A percentile compares a stretch with the other conserved stretches of the same genome.
phyloP scores from a whole-genome alignment of 2,113 vertebrate genomes.

The Notothenia rossii region DNA sequence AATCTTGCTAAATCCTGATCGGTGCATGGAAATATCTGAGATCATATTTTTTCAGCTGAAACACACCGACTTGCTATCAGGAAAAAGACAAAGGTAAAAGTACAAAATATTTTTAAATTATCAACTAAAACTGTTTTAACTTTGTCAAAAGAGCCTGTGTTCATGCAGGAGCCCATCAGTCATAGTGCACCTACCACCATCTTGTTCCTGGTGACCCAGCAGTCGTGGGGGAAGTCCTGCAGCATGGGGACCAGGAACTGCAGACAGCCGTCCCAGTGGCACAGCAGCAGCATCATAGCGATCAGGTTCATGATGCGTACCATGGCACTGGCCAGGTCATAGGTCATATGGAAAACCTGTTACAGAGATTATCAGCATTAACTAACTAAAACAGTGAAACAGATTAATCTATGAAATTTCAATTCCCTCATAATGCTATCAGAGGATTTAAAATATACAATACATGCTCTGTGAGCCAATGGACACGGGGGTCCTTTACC shows the following conservation, averaged over 20 bases:
- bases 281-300: conserved; percentile 98
- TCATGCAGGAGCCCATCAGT: neutral
- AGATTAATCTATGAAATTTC: conserved; percentile 33
- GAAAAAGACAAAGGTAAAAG: neutral
- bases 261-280: conserved; percentile 98
- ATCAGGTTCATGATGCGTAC: conserved; percentile 97
- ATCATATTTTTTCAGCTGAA: neutral
- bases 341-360: conserved; percentile 99
- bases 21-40: neutral
- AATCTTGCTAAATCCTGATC: conserved; percentile 1
- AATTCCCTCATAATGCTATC: conserved; percentile 45
- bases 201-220: conserved; percentile 97
- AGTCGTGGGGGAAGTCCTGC: conserved; percentile 96
- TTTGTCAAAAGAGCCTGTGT: neutral
- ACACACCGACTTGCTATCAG: neutral
- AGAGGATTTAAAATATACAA: conserved; percentile 61
- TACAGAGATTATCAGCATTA: conserved; percentile 60
- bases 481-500: conserved; percentile 38
- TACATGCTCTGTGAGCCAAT: conserved; percentile 37
- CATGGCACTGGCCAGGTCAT: conserved; percentile 97
- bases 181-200: conserved; percentile 92
- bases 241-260: conserved; percentile 99
- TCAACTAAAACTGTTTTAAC: neutral
- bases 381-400: conserved; percentile 20
- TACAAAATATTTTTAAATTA: neutral